Conservation (phyloP, 2,797 vertebrate species). For the Bryconaethiops microstoma region DNA sequence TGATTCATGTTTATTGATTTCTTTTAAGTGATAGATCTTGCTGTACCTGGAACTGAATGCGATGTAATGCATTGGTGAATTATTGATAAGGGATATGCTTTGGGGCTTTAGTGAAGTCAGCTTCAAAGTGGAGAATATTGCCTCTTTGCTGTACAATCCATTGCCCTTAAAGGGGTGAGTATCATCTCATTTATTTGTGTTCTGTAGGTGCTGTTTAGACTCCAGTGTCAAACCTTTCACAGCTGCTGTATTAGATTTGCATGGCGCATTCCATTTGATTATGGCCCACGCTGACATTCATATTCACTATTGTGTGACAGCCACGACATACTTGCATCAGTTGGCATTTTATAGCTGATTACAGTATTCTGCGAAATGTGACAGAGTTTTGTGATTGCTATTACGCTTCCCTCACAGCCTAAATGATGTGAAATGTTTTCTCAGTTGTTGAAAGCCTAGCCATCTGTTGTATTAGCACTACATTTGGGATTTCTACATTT, state of each 20-base stretch:
- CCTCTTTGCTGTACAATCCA: background rate
- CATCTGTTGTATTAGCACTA: slow-evolving; percentile 25
- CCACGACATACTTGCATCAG: background rate
- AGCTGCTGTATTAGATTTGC: background rate
- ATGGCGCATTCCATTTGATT: background rate
- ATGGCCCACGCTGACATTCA: background rate
- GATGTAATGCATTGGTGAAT: slow-evolving; percentile 30
- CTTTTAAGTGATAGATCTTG: slow-evolving; percentile 23
- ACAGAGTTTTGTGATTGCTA: slow-evolving; percentile 12
- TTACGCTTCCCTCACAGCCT: slow-evolving; percentile 8
- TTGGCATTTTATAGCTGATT: background rate
- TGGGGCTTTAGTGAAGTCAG: slow-evolving; percentile 10
- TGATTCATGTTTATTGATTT: slow-evolving; percentile 6
- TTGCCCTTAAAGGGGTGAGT: background rate
- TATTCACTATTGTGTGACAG: background rate
- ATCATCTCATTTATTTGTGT: background rate
- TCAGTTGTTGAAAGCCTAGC: slow-evolving; percentile 1
- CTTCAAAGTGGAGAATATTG: background rate
- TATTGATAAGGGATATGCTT: slow-evolving; percentile 25
- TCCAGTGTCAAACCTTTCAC: background rate
- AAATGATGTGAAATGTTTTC: slow-evolving; percentile 21
- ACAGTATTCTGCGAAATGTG: background rate
- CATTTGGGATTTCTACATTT: background rate
- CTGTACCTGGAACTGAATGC: slow-evolving; percentile 38
- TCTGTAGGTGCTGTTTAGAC: background rate